Percentiles rank a stretch among this genome's conserved stretches.
Evolutionary conservation across 1,140 invertebrate species (phyloP).

Genomic region (Drosophila mauritiana): DNA sequence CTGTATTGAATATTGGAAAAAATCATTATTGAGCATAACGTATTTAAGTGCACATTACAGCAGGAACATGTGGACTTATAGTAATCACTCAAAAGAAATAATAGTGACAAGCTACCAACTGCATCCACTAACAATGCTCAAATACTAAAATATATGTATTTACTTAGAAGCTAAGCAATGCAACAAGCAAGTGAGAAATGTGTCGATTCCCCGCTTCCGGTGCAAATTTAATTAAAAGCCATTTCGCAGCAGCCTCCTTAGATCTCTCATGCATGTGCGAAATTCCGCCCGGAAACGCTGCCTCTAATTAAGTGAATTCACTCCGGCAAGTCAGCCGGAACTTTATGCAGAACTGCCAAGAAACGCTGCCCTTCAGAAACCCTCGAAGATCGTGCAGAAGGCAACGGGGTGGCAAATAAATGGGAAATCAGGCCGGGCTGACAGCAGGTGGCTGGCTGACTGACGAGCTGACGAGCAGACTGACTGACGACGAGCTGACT

Average conservation of each 20-base stretch:
- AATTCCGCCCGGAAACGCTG: conserved; percentile 19
- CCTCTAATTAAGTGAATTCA: conserved; percentile 34
- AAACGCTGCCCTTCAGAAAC: conserved; percentile 21
- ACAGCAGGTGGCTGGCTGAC: conserved; percentile 69
- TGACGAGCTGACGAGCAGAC: background rate
- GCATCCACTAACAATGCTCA: no score
- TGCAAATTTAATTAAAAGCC: conserved; percentile 12
- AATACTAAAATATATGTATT: no score
- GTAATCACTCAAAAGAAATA: no score
- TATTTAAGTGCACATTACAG: no score
- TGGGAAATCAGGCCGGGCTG: conserved; percentile 54
- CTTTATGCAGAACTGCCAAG: conserved; percentile 29
- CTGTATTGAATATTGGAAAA: background rate
- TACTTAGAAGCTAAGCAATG: no score
- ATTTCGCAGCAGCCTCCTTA: conserved; percentile 12
- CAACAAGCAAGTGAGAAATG: no score
- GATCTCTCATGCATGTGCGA: conserved; percentile 35
- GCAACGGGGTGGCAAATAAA: conserved; percentile 21
- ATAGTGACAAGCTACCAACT: no score
- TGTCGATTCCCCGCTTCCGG: no score
- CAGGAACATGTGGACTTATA: no score
- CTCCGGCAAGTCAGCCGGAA: conserved; percentile 25
- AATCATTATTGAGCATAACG: no score
- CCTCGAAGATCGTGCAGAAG: conserved; percentile 16
- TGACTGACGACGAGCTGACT: conserved; percentile 6